Evolutionary conservation across 2,113 vertebrate species (phyloP).

Genomic region (Axis porcinus): DNA sequence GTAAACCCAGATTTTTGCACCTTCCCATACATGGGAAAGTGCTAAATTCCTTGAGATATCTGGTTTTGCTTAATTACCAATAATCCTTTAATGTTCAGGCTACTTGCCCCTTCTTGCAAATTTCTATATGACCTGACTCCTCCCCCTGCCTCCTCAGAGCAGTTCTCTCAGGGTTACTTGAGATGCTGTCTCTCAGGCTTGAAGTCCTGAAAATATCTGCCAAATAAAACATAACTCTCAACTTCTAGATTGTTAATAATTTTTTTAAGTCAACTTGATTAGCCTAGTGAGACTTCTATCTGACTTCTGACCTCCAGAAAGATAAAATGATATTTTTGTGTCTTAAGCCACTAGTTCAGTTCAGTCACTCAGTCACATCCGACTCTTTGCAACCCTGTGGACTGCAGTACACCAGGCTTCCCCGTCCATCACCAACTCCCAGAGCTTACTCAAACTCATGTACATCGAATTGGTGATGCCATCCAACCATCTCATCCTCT

Average conservation of each 20-base stretch:
- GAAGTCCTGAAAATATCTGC: not conserved
- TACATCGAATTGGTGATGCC: accelerated
- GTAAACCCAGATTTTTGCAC: not conserved
- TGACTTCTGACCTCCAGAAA: not conserved
- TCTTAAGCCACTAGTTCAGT: not conserved
- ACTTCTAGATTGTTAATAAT: not conserved
- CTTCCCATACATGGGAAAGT: not conserved
- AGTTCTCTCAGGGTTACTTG: not conserved
- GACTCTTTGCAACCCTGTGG: not conserved
- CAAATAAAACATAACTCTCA: not conserved
- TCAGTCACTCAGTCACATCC: not conserved
- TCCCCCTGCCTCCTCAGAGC: not conserved
- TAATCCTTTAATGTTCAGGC: not conserved
- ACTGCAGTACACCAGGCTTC: not conserved
- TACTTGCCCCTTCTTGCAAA: not conserved
- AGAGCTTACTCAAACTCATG: not conserved
- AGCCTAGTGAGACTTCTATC: not conserved
- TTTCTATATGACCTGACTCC: not conserved
- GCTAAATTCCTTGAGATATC: not conserved
- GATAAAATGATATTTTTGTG: not conserved
- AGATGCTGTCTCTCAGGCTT: not conserved
- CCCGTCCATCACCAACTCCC: not conserved
- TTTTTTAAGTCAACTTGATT: not conserved
- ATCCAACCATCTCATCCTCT: not conserved
- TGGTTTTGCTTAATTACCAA: not conserved